A percentile compares a stretch with the other conserved stretches of the same genome.
Conservation (phyloP, 2,888 invertebrate genomes). For the Drosophila multiciliata region DNA sequence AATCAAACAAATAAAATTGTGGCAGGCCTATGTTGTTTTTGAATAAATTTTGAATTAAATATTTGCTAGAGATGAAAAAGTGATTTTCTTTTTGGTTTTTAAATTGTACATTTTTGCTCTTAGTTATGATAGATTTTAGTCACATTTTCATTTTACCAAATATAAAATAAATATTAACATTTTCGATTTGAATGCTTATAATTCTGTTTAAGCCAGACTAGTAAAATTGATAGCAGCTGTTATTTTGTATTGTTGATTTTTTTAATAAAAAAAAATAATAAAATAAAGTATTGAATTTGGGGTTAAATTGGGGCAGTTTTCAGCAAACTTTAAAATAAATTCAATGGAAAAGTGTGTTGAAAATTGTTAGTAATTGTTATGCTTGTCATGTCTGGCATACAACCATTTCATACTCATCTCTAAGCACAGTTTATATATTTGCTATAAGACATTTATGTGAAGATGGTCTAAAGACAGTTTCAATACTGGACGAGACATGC, state of each 20-base stretch:
- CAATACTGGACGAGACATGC: conserved; percentile 23
- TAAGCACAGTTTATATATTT: background rate
- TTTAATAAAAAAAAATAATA: background rate
- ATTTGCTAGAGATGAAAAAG: background rate
- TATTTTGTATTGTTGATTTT: background rate
- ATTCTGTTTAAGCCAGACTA: background rate
- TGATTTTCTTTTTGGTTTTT: background rate
- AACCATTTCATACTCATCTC: background rate
- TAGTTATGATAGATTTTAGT: background rate
- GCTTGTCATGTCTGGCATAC: background rate
- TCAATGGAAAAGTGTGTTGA: background rate
- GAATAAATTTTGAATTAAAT: background rate
- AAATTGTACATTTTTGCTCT: background rate
- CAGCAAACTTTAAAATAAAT: background rate
- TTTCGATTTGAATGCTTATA: too few relatives aligned
- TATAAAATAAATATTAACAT: background rate
- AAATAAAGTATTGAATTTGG: background rate
- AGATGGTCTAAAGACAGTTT: conserved; percentile 15
- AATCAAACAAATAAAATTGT: background rate
- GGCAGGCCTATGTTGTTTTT: background rate
- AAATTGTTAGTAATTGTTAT: background rate
- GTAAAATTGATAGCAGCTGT: background rate
- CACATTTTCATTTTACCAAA: background rate
- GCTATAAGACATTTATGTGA: conserved; percentile 27
- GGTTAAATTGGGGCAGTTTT: background rate